phyloP scores from a whole-genome alignment of 2,797 vertebrate species.

The Phalloptychus januarius region DNA sequence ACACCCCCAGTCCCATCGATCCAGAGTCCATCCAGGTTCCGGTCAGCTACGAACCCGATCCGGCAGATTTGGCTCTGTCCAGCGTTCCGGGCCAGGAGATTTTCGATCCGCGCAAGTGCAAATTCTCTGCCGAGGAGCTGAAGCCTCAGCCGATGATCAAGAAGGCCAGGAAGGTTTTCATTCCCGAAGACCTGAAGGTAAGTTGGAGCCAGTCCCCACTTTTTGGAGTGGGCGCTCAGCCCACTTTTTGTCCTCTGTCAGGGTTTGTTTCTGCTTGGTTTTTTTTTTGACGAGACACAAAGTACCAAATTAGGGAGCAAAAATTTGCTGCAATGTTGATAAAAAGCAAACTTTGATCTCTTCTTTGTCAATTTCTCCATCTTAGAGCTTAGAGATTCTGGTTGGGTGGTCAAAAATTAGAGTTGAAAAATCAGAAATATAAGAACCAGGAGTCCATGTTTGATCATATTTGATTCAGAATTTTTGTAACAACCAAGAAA shows the following conservation, averaged over 20 bases:
- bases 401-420: neutral
- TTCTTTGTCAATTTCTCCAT: neutral
- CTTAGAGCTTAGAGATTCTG: neutral
- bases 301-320: neutral
- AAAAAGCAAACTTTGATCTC: neutral
- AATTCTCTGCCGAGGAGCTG: slow-evolving; percentile 94
- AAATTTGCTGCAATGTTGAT: neutral
- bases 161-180: slow-evolving; percentile 97
- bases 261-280: slow-evolving; percentile 1
- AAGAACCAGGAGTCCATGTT: neutral
- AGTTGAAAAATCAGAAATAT: neutral
- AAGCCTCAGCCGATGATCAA: slow-evolving; percentile 99
- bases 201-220: slow-evolving; percentile 88
- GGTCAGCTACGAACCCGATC: slow-evolving; percentile 92
- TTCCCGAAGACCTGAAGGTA: slow-evolving; percentile 97
- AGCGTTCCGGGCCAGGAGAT: slow-evolving; percentile 97
- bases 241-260: slow-evolving; percentile 39
- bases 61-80: slow-evolving; percentile 94
- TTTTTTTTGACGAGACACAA: neutral
- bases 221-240: too few relatives aligned
- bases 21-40: slow-evolving; percentile 96
- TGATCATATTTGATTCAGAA: neutral
- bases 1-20: slow-evolving; percentile 95
- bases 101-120: slow-evolving; percentile 95
- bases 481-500: neutral